A percentile compares a stretch with the other conserved stretches of the same genome.
Evolutionary conservation across 2,113 vertebrate species (phyloP).

Genomic region (Phrynocephalus versicolor): DNA sequence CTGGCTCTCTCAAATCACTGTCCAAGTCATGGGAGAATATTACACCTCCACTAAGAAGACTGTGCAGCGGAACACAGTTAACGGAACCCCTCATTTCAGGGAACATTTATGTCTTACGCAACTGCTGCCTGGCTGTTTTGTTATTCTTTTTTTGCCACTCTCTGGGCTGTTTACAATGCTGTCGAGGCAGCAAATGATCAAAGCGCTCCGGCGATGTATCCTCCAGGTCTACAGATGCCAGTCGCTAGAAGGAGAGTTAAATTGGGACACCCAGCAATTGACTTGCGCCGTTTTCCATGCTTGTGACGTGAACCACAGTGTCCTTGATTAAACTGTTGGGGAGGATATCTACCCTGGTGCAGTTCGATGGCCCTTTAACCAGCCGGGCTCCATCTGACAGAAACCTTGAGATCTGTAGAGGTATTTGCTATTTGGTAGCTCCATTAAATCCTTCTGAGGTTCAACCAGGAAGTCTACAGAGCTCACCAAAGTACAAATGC

Average conservation of each 20-base stretch:
- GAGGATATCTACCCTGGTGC: too few relatives aligned
- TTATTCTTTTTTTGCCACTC: neutral
- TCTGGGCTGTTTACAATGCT: neutral
- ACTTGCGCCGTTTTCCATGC: neutral
- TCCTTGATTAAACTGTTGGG: neutral
- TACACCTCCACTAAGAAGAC: neutral
- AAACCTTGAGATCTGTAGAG: too few relatives aligned
- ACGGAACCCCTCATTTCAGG: neutral
- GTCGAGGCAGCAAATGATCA: neutral
- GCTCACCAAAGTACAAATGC: too few relatives aligned
- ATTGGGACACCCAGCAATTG: neutral
- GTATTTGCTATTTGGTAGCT: too few relatives aligned
- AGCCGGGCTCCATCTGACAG: too few relatives aligned
- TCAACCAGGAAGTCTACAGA: too few relatives aligned
- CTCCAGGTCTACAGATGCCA: slow-evolving; percentile 7
- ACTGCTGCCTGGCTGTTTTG: neutral
- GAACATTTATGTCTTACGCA: neutral
- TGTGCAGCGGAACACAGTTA: neutral
- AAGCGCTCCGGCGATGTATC: neutral
- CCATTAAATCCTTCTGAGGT: too few relatives aligned
- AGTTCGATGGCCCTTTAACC: too few relatives aligned
- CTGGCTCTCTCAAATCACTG: too few relatives aligned
- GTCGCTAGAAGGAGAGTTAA: neutral
- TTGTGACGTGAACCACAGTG: neutral
- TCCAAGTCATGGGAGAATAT: neutral